These are phyloP conservation scores for Calycopis cecrops DNA, from an alignment of 1,140 invertebrate genomes.

Conservation along the genomic window DNA sequence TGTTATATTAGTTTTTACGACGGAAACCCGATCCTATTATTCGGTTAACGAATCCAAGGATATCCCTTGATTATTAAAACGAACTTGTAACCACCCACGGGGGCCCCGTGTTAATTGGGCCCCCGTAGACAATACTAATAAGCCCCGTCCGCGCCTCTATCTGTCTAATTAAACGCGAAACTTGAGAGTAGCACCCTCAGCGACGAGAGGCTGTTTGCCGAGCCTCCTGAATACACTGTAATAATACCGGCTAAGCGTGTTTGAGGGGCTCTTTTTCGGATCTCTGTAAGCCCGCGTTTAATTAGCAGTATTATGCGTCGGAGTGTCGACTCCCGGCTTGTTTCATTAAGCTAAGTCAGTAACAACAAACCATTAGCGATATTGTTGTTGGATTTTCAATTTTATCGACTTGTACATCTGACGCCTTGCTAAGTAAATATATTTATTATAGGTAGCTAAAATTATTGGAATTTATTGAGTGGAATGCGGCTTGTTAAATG, in stretches of 20 bases:
- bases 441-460: too few species aligned
- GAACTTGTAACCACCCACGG: slow-evolving; percentile 64
- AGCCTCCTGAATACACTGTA: slow-evolving; percentile 71
- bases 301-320: slow-evolving; percentile 72
- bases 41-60: slow-evolving; percentile 64
- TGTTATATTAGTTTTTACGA: slow-evolving; percentile 35
- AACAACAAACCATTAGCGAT: slow-evolving; percentile 61
- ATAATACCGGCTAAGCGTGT: slow-evolving; percentile 73
- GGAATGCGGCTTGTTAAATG: too few species aligned
- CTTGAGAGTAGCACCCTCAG: slow-evolving; percentile 70
- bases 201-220: slow-evolving; percentile 64
- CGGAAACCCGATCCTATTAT: slow-evolving; percentile 61
- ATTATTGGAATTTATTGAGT: too few species aligned
- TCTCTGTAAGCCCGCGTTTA: slow-evolving; percentile 71
- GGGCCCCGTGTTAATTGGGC: slow-evolving; percentile 69
- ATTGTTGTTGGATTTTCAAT: slow-evolving; percentile 21
- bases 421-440: too few species aligned
- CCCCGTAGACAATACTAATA: slow-evolving; percentile 74
- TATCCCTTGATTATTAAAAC: slow-evolving; percentile 72
- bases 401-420: background rate
- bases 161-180: slow-evolving; percentile 74
- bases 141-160: slow-evolving; percentile 70
- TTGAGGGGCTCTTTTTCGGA: slow-evolving; percentile 72
- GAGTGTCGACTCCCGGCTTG: slow-evolving; percentile 66
- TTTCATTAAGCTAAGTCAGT: slow-evolving; percentile 73